Percentiles rank a stretch among this genome's conserved stretches.
Conservation (phyloP, 2,113 vertebrate genomes). For the Parus major region DNA sequence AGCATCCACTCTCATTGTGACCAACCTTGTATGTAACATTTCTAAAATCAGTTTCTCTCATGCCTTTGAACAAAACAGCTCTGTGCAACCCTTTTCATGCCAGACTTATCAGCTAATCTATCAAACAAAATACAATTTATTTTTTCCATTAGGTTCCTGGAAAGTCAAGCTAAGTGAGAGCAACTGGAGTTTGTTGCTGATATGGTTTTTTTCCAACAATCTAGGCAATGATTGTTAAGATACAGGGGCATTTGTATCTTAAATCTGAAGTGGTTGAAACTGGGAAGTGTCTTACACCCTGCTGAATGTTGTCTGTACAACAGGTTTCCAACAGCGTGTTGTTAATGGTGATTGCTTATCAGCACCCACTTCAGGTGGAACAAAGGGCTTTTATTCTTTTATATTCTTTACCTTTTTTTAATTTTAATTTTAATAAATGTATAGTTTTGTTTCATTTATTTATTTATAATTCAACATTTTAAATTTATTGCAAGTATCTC, state of each 20-base stretch:
- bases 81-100: neutral
- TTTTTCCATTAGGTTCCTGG: neutral
- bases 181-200: neutral
- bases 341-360: neutral
- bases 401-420: neutral
- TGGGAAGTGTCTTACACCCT: neutral
- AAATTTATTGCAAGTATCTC: neutral
- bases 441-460: too few species aligned
- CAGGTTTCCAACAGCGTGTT: neutral
- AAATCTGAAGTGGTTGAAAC: neutral
- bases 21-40: neutral
- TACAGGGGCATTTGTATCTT: neutral
- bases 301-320: neutral
- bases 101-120: neutral
- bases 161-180: neutral
- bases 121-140: neutral
- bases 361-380: neutral
- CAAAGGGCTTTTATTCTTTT: neutral
- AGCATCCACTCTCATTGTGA: neutral
- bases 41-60: neutral
- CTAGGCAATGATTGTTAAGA: neutral
- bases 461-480: too few species aligned
- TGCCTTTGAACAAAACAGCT: neutral
- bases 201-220: neutral
- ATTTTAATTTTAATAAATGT: too few species aligned